Percentiles rank a stretch among this genome's conserved stretches.
phyloP scores from a whole-genome alignment of 2,888 invertebrate species.

The Darwinula stevensoni region DNA sequence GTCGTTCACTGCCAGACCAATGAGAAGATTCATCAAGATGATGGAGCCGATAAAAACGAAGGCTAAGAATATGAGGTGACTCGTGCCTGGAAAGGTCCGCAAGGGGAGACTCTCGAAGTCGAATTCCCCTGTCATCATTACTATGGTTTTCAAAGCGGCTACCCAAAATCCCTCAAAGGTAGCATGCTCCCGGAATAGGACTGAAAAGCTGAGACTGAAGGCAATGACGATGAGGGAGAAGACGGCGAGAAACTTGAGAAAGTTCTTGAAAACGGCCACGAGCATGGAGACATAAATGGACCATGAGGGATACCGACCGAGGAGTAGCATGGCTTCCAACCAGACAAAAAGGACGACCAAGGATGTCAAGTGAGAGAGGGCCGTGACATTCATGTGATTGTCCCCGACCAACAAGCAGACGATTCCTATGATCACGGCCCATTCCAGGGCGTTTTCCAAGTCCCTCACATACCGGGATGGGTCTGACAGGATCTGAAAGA shows the following conservation, averaged over 20 bases:
- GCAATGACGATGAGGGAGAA: constrained; percentile 50
- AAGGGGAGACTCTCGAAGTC: no score
- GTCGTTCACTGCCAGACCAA: constrained; percentile 57
- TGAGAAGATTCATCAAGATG: constrained; percentile 48
- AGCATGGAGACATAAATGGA: constrained; percentile 68
- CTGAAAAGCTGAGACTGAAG: constrained; percentile 48
- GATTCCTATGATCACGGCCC: no score
- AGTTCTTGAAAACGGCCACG: constrained; percentile 47
- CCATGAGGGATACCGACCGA: constrained; percentile 55
- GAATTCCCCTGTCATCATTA: no score
- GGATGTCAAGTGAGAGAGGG: constrained; percentile 49
- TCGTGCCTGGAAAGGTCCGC: constrained; percentile 42
- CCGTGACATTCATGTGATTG: no score
- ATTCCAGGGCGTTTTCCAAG: no score
- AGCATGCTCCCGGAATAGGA: constrained; percentile 43
- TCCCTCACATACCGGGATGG: no score
- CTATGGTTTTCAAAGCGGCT: no score
- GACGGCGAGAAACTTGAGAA: constrained; percentile 44
- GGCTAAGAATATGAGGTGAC: constrained; percentile 38
- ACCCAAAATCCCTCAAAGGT: no score
- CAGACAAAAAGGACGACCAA: constrained; percentile 50
- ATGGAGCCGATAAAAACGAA: constrained; percentile 51
- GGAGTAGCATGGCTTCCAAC: constrained; percentile 56
- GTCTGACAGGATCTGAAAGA: no score
- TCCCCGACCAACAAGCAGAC: no score